phyloP scores from a whole-genome alignment of 2,888 invertebrate species.

The Drosophila rubida region DNA sequence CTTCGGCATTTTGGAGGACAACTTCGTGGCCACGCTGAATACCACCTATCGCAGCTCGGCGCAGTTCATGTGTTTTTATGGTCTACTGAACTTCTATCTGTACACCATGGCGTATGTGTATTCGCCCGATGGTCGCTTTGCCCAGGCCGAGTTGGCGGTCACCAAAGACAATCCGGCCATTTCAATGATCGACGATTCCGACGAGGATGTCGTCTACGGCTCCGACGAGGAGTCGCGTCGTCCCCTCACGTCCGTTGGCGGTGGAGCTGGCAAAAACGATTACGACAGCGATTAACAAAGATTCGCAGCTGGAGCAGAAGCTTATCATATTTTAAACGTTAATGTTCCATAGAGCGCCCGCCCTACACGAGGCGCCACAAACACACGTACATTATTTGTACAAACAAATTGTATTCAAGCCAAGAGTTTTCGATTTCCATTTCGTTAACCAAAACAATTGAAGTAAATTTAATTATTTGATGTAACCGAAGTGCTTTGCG shows the following conservation, averaged over 20 bases:
- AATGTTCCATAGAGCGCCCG: constrained; percentile 53
- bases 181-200: constrained; percentile 99
- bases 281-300: constrained; percentile 89
- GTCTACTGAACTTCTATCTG: constrained; percentile 96
- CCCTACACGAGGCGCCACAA: constrained; percentile 16
- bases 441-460: constrained; percentile 26
- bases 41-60: constrained; percentile 96
- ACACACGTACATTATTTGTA: constrained; percentile 37
- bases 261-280: constrained; percentile 87
- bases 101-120: constrained; percentile 98
- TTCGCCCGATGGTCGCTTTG: constrained; percentile 92
- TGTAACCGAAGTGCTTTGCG: neutral
- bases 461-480: constrained; percentile 38
- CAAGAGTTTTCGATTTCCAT: constrained; percentile 44
- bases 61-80: constrained; percentile 98
- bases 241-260: constrained; percentile 89
- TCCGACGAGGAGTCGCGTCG: constrained; percentile 94
- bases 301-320: neutral
- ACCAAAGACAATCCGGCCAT: constrained; percentile 99
- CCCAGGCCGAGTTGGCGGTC: constrained; percentile 94
- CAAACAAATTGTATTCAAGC: constrained; percentile 47
- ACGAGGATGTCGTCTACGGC: constrained; percentile 98
- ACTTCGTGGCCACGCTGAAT: constrained; percentile 95
- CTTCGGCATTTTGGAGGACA: constrained; percentile 95
- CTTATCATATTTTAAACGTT: constrained; percentile 45